phyloP scores from a whole-genome alignment of 1,140 invertebrate genomes.

The Gerris buenoi region DNA sequence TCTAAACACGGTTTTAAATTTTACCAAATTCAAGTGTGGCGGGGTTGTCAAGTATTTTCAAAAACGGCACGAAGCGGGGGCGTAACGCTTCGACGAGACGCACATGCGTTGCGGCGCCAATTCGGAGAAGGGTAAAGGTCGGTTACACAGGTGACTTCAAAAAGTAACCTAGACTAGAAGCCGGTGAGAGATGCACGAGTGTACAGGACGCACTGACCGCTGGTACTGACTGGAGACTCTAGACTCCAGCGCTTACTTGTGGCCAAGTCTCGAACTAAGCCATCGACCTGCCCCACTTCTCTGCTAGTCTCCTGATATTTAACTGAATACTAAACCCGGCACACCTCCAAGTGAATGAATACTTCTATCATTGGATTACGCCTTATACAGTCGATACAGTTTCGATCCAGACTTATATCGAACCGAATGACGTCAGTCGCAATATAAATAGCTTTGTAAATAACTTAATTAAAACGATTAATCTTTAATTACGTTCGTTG shows the following conservation, averaged over 20 bases:
- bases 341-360: too few species aligned
- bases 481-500: too few species aligned
- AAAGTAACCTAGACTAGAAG: background rate
- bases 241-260: background rate
- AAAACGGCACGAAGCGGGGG: too few species aligned
- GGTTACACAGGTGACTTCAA: background rate
- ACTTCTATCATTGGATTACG: too few species aligned
- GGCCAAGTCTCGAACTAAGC: background rate
- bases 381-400: too few species aligned
- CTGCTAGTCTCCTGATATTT: too few species aligned
- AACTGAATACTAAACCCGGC: background rate
- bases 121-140: background rate
- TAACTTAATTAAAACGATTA: too few species aligned
- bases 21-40: background rate
- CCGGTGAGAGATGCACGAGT: background rate
- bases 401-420: too few species aligned
- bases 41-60: too few species aligned
- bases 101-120: background rate
- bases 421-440: too few species aligned
- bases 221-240: background rate
- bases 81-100: background rate
- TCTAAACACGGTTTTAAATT: background rate
- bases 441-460: too few species aligned
- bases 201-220: background rate
- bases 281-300: background rate